Evolutionary conservation across 2,888 invertebrate genomes (phyloP), one percentile per base, ranked within the genome.

Genomic region (Empis livida): DNA sequence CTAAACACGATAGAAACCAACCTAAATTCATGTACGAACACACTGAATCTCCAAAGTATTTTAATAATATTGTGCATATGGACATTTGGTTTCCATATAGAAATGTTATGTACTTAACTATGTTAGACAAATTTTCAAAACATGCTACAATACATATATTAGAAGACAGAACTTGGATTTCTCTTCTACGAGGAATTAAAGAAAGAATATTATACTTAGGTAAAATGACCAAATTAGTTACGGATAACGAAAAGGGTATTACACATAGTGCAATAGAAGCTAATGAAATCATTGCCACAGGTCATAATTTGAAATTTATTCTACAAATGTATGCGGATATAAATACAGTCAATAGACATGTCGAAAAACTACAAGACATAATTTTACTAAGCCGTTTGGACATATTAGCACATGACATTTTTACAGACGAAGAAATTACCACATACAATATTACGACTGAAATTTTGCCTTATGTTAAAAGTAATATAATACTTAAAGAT

Each of bases 121-220:
- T 23, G 4, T 46, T 48, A 9, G 48, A 45, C 17, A 48, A 45
- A 41, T 46, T 48, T 30, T 39, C 38, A 10, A 48, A 46, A 39
- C 40, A 50, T 14, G 39, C 45, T 31, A 39, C 40, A 9, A 20
- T 20, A 5, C 17, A 20, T 20, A 20, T 20, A 40, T 10, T 39
- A 39, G 42, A 16, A 3, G 48, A 45, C 35, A 31, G 40, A 43
- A 45, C 48, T 5, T 48, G 48, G 39, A 23, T 48, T 8, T 48
- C 45, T 8, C 42, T 47, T 30, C 15, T 45, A 14, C 38, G 23
- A 5, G 42, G 42, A 6, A 5, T 48, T 27, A 45, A 42, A 31
- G 30, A 38, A 31, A 44, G 48, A 37, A 45, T 42, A 13, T n/a
- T 14, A 37, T 42, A 37, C 39, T 45, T 48, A 32, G 43, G 43